Evolutionary conservation across 2,888 invertebrate species (phyloP).

Genomic region (Drosophila quasianomalipes): DNA sequence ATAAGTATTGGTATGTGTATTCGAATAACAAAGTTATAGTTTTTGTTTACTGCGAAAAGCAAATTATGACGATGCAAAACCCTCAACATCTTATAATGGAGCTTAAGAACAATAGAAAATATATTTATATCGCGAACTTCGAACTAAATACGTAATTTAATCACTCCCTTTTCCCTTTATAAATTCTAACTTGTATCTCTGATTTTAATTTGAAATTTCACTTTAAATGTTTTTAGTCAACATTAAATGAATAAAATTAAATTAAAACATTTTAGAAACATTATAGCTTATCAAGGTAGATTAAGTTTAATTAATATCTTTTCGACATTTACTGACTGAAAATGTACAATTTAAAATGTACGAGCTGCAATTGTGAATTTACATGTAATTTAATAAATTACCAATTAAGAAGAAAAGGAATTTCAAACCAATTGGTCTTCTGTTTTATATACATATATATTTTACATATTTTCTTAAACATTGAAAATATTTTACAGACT

Average conservation of each 20-base stretch:
- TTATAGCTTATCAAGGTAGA: not conserved
- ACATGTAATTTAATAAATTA: not conserved
- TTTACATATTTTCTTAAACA: not conserved
- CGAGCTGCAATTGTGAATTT: not conserved
- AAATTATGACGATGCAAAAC: not conserved
- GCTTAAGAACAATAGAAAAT: not conserved
- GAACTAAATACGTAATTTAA: not conserved
- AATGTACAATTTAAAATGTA: not conserved
- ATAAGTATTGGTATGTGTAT: not conserved
- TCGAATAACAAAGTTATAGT: not conserved
- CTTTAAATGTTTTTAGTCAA: not conserved
- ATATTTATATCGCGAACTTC: not conserved
- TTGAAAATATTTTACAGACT: not conserved
- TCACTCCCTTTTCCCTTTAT: not conserved
- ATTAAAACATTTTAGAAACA: not conserved
- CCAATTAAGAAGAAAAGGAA: not conserved
- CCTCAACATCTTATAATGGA: not conserved
- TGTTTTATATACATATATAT: not conserved
- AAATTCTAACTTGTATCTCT: not conserved
- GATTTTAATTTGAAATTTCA: not conserved
- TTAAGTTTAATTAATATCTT: not conserved
- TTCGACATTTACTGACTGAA: not conserved
- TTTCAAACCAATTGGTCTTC: not conserved
- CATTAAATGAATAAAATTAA: not conserved
- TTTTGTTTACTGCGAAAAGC: not conserved